phyloP scores from a whole-genome alignment of 2,113 vertebrate genomes.

The Lepisosteus osseus region DNA sequence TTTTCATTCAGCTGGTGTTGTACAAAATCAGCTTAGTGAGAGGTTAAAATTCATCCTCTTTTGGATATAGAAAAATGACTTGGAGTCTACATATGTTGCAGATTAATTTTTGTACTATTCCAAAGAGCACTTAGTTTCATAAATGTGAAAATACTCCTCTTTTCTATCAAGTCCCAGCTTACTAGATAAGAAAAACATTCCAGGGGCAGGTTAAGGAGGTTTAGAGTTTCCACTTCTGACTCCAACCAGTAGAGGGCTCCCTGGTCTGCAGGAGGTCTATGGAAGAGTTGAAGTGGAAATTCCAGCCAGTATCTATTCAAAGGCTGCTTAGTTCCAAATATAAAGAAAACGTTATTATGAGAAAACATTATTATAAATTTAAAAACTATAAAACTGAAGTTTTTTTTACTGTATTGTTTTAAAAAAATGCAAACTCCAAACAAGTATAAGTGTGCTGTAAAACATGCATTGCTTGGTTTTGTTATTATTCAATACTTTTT shows the following conservation, averaged over 20 bases:
- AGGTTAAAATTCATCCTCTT: conserved; percentile 27
- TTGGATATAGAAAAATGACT: conserved; percentile 28
- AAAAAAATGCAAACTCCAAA: too few relatives aligned
- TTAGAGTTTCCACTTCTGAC: conserved; percentile 33
- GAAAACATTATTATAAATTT: too few relatives aligned
- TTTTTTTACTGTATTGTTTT: too few relatives aligned
- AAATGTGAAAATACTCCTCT: conserved; percentile 7
- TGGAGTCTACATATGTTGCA: conserved; percentile 26
- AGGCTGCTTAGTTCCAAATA: too few relatives aligned
- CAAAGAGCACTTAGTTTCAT: conserved; percentile 1
- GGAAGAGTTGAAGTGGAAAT: background rate
- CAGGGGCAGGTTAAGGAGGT: background rate
- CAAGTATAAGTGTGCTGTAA: too few relatives aligned
- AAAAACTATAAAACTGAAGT: too few relatives aligned
- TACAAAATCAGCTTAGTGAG: conserved; percentile 30
- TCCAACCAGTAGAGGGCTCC: conserved; percentile 76
- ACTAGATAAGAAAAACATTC: conserved; percentile 14
- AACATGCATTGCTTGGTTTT: too few relatives aligned
- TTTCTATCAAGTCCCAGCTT: conserved; percentile 19
- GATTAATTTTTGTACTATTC: conserved; percentile 32
- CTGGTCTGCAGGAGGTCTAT: conserved; percentile 46
- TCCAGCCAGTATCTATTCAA: too few relatives aligned
- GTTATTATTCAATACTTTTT: too few relatives aligned
- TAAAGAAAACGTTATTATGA: too few relatives aligned
- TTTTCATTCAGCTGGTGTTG: conserved; percentile 34